phyloP scores from a whole-genome alignment of 2,888 invertebrate genomes.

The Diogma glabrata region DNA sequence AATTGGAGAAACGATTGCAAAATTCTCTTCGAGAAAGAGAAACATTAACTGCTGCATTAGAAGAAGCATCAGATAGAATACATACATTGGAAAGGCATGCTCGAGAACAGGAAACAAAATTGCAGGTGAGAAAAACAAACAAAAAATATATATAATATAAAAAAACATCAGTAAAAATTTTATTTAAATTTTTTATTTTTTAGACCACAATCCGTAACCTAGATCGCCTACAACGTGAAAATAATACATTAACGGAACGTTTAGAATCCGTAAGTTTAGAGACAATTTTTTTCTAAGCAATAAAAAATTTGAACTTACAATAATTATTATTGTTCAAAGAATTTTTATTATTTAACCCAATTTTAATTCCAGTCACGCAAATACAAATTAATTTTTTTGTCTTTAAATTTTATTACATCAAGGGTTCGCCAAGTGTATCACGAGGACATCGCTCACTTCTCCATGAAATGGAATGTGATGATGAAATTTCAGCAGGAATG shows the following conservation, averaged over 20 bases:
- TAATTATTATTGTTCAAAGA: too few species aligned
- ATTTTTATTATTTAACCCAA: too few species aligned
- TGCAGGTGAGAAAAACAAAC: slow-evolving; percentile 34
- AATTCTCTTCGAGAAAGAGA: slow-evolving; percentile 70
- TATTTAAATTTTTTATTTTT: slow-evolving; percentile 7
- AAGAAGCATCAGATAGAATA: slow-evolving; percentile 84
- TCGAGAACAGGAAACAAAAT: slow-evolving; percentile 59
- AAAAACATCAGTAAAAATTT: background rate
- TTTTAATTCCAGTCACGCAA: background rate
- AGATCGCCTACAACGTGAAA: slow-evolving; percentile 58
- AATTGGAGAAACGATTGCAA: slow-evolving; percentile 71
- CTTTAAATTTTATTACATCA: background rate
- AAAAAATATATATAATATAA: too few species aligned
- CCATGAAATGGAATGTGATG: slow-evolving; percentile 81
- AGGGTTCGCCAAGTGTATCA: slow-evolving; percentile 18
- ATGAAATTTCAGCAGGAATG: slow-evolving; percentile 44
- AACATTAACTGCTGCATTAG: slow-evolving; percentile 62
- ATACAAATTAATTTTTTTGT: slow-evolving; percentile 9
- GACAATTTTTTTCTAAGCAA: background rate
- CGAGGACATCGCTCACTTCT: slow-evolving; percentile 55
- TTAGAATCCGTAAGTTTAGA: slow-evolving; percentile 45
- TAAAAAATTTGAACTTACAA: background rate
- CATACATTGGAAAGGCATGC: slow-evolving; percentile 71
- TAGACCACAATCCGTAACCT: slow-evolving; percentile 53
- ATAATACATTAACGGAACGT: slow-evolving; percentile 57